These are phyloP conservation scores for Spheniscus mendiculus DNA, from an alignment of 2,113 vertebrate species.

Conservation along the genomic window DNA sequence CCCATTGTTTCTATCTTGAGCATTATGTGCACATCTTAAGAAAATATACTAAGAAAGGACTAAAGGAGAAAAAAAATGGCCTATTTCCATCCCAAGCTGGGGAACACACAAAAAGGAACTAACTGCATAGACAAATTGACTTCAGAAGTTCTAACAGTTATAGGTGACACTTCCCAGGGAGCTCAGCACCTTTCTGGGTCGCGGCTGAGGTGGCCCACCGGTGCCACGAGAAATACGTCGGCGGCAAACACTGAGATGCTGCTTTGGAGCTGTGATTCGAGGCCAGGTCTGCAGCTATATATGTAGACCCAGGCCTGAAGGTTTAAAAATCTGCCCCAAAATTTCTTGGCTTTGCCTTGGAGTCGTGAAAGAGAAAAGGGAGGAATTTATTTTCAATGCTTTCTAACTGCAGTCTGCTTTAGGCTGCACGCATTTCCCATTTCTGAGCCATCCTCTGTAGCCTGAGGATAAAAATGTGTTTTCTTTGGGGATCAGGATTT, in stretches of 20 bases:
- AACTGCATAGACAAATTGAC: background rate
- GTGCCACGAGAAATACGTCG: rapidly evolving
- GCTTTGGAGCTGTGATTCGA: background rate
- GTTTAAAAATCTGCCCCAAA: background rate
- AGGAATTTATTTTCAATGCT: rapidly evolving
- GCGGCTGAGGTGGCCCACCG: rapidly evolving
- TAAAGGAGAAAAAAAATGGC: background rate
- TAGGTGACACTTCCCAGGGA: background rate
- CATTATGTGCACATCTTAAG: background rate
- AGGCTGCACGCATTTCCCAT: background rate
- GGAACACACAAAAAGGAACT: background rate
- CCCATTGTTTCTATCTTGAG: rapidly evolving
- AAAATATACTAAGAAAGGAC: background rate
- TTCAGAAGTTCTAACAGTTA: background rate
- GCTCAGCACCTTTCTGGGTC: background rate
- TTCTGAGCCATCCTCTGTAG: background rate
- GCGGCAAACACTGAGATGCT: background rate
- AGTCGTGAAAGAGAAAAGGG: background rate
- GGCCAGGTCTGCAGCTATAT: rapidly evolving
- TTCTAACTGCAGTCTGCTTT: background rate
- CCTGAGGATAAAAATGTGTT: background rate
- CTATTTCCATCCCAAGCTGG: background rate
- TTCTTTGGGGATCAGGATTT: background rate
- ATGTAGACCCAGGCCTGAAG: background rate
- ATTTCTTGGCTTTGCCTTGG: background rate